phyloP scores from a whole-genome alignment of 2,113 vertebrate genomes.

The Lepisosteus oculatus region DNA sequence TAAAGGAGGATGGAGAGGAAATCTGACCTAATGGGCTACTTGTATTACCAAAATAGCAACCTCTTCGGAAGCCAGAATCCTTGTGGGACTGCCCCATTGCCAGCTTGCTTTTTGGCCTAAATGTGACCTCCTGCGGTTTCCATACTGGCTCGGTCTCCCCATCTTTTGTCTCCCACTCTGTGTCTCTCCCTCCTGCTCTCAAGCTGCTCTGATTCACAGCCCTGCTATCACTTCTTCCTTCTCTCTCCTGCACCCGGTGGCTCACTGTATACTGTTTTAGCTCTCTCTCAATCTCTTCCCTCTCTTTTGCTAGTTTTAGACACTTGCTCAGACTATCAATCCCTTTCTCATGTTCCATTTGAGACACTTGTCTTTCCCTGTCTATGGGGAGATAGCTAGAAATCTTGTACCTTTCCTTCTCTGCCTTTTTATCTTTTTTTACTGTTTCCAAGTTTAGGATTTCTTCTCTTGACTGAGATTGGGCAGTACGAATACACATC shows the following conservation, averaged over 20 bases:
- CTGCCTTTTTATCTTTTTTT: slow-evolving; percentile 32
- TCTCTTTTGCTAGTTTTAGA: slow-evolving; percentile 56
- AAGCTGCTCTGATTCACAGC: not conserved
- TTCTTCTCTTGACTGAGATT: not conserved
- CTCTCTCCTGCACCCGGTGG: slow-evolving; percentile 26
- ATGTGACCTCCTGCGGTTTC: slow-evolving; percentile 62
- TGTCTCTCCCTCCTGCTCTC: slow-evolving; percentile 2
- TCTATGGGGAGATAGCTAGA: slow-evolving; percentile 45
- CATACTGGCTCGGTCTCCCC: slow-evolving; percentile 53
- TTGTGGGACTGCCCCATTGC: slow-evolving; percentile 46
- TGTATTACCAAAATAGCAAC: slow-evolving; percentile 69
- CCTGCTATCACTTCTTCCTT: slow-evolving; percentile 19
- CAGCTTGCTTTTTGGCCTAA: slow-evolving; percentile 54
- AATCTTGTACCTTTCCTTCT: slow-evolving; percentile 27
- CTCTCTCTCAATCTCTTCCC: slow-evolving; percentile 60
- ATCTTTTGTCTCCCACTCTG: slow-evolving; percentile 18
- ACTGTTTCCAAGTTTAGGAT: not conserved
- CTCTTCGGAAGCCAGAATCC: slow-evolving; percentile 58
- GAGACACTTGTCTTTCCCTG: slow-evolving; percentile 48
- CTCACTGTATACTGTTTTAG: slow-evolving; percentile 43
- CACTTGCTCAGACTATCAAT: slow-evolving; percentile 52
- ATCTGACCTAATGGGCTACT: slow-evolving; percentile 65
- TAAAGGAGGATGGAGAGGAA: slow-evolving; percentile 39
- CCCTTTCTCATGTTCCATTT: slow-evolving; percentile 52
- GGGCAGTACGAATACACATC: too few species aligned